Evolutionary conservation across 2,113 vertebrate genomes (phyloP).

Genomic region (Scomber colias): DNA sequence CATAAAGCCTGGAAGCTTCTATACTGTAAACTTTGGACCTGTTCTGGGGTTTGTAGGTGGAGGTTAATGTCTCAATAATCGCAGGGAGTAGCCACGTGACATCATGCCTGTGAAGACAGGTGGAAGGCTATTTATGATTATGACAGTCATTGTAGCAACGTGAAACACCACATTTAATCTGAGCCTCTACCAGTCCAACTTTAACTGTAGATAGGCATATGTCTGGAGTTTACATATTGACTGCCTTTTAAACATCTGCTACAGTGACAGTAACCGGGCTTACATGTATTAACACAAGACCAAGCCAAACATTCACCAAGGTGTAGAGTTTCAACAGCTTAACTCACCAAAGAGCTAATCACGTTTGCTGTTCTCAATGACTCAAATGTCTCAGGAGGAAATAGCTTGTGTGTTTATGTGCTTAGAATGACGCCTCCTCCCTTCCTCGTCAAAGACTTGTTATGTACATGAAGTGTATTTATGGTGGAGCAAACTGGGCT

Average conservation of each 20-base stretch:
- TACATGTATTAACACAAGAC: background rate
- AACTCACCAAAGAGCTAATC: conserved; percentile 36
- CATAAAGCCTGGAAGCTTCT: background rate
- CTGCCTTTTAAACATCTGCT: background rate
- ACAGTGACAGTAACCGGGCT: background rate
- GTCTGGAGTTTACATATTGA: background rate
- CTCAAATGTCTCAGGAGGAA: conserved; percentile 31
- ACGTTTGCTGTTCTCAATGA: conserved; percentile 24
- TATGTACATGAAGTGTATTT: conserved; percentile 37
- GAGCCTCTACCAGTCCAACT: background rate
- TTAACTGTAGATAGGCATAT: background rate
- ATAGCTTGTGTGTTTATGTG: conserved; percentile 9
- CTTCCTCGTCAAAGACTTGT: conserved; percentile 27
- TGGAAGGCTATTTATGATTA: conserved; percentile 20
- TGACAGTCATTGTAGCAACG: background rate
- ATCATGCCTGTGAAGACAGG: conserved; percentile 16
- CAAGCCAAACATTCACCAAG: conserved; percentile 36
- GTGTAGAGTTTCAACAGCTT: conserved; percentile 31
- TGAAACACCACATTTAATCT: background rate
- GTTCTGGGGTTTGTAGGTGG: background rate
- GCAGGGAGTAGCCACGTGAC: background rate
- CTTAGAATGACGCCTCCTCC: background rate
- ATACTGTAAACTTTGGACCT: conserved; percentile 3
- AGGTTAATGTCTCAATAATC: background rate
- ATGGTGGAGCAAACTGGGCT: conserved; percentile 28